A percentile compares a stretch with the other conserved stretches of the same genome.
These are phyloP conservation scores for Cebuella pygmaea DNA, from an alignment of 2,797 vertebrate species.

Conservation along the genomic window DNA sequence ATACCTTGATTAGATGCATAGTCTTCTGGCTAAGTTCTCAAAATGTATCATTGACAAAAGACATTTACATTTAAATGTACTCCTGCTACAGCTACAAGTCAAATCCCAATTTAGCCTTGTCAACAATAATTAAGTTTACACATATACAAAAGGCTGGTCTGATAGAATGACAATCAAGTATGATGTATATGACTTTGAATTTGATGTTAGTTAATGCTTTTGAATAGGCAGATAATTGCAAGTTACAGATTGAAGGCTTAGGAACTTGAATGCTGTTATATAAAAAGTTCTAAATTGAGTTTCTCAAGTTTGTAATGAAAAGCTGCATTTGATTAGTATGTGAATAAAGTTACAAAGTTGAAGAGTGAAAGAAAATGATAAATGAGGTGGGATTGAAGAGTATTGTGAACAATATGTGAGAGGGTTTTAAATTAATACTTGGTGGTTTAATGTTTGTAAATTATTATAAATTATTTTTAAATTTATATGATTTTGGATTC, in stretches of 20 bases:
- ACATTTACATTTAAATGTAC: conserved; percentile 85
- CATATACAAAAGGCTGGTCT: conserved; percentile 71
- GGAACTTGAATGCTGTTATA: conserved; percentile 69
- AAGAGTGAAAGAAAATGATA: conserved; percentile 7
- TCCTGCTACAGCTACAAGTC: conserved; percentile 74
- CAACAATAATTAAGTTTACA: conserved; percentile 83
- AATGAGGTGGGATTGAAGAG: neutral
- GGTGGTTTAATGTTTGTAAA: neutral
- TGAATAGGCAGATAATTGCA: conserved; percentile 80
- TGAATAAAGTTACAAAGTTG: conserved; percentile 38
- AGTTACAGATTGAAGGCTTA: conserved; percentile 69
- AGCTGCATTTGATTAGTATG: conserved; percentile 71
- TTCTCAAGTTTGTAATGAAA: conserved; percentile 74
- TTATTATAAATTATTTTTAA: neutral
- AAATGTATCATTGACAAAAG: conserved; percentile 76
- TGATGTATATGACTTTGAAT: conserved; percentile 78
- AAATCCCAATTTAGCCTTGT: conserved; percentile 84
- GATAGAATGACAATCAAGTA: conserved; percentile 76
- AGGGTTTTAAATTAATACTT: neutral
- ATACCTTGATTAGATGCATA: conserved; percentile 77
- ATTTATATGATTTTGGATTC: neutral
- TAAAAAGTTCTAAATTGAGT: conserved; percentile 76
- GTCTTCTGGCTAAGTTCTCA: conserved; percentile 72
- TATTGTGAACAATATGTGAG: neutral
- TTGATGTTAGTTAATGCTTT: conserved; percentile 74